phyloP scores from a whole-genome alignment of 2,888 invertebrate species.

The Scaptomyza reducta region DNA sequence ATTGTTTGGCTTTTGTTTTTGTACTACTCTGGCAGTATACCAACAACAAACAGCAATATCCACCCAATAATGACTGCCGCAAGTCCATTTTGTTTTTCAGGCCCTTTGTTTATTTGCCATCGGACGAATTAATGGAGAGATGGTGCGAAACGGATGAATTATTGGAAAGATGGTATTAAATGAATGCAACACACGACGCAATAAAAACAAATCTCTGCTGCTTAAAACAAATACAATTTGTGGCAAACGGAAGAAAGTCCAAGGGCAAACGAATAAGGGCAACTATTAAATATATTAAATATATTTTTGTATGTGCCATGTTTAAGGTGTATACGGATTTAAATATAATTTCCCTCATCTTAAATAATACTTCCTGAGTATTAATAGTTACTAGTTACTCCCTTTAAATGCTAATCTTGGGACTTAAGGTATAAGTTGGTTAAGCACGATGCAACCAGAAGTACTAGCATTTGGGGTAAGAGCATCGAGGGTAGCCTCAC shows the following conservation, averaged over 20 bases:
- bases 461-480: background rate
- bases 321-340: too few relatives aligned
- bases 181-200: conserved; percentile 9
- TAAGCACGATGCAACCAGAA: background rate
- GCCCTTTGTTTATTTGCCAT: conserved; percentile 69
- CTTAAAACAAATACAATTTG: background rate
- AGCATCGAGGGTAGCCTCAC: conserved; percentile 1
- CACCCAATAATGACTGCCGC: conserved; percentile 74
- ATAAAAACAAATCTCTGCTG: conserved; percentile 29
- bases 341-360: background rate
- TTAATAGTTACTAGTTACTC: background rate
- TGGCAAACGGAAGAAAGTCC: background rate
- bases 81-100: conserved; percentile 62
- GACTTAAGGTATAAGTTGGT: conserved; percentile 6
- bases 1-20: conserved; percentile 60
- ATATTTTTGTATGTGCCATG: too few relatives aligned
- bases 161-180: too few relatives aligned
- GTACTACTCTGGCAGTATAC: conserved; percentile 15
- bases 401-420: conserved; percentile 1
- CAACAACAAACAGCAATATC: conserved; percentile 53
- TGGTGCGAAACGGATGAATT: conserved; percentile 23
- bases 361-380: background rate
- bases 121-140: conserved; percentile 70
- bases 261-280: background rate
- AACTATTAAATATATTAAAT: too few relatives aligned